Base-by-base conservation (phyloP, 2,797 vertebrate species). In the Pyrocephalus nanus region DNA sequence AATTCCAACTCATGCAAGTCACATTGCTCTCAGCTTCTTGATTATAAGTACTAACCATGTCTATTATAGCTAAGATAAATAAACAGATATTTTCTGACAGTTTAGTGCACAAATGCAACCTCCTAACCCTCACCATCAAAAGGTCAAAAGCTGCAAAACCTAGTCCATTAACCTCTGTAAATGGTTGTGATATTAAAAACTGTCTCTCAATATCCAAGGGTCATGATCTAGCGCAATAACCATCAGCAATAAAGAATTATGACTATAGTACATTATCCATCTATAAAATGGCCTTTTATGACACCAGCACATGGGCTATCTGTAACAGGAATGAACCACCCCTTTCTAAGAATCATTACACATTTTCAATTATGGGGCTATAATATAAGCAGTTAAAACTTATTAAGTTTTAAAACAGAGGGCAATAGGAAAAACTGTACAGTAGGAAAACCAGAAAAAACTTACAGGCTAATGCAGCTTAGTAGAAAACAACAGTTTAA, bases 161-260 rank as follows among this genome's bases (percentile, higher is more conserved):
- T 93, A 98, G 98, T 98, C 97, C 98, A 98, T 98, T 98, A 98
- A 98, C 98, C 97, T 97, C 97, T 98, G 95, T 98, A 98, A 98
- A 98, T 98, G 97, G 97, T 95, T 97, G 97, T 97, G 97, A 97
- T 98, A 98, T 98, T 98, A 98, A 98, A 98, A 98, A 98, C 97
- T 97, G 97, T 97, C 98, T 98, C 97, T 97, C 97, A 97, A 98
- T 98, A 98, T 98, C 97, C 93, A 96, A 97, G 97, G 97, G 98
- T 98, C 97, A 96, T 97, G 97, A 97, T 98, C 97, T 97, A 97
- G 97, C 95, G 97, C 97, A 98, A 98, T 98, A 98, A 98, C 97
- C 93, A 98, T 98, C 97, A 97, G 96, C 97, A 97, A 96, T 97
- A 98, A 98, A 98, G 98, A 98, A 96, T 98, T 98, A 98, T 97